phyloP scores from a whole-genome alignment of 1,140 invertebrate species.

The Cotesia vestalis region DNA sequence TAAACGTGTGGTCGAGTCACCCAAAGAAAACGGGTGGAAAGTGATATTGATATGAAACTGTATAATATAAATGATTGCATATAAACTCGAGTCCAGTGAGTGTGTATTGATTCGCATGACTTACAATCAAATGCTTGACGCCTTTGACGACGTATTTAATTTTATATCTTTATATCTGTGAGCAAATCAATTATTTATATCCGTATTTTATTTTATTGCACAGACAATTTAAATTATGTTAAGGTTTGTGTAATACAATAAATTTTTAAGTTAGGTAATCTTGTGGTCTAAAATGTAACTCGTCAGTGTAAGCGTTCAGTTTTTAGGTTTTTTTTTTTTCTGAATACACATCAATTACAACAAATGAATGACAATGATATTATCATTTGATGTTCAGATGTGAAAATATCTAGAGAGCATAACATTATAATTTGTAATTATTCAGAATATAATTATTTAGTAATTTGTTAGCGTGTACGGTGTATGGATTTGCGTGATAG shows the following conservation, averaged over 20 bases:
- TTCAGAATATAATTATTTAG: constrained; percentile 31
- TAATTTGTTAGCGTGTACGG: constrained; percentile 26
- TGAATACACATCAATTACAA: too few species aligned
- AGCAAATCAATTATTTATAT: not conserved
- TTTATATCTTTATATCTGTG: not conserved
- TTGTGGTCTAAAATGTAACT: too few species aligned
- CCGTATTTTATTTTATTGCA: too few species aligned
- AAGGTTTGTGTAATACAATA: not conserved
- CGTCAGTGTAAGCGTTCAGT: too few species aligned
- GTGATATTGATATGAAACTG: constrained; percentile 21
- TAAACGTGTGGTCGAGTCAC: constrained; percentile 16
- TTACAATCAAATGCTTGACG: constrained; percentile 20
- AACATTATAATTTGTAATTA: not conserved
- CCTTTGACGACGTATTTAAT: constrained; percentile 21
- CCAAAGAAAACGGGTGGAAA: constrained; percentile 30
- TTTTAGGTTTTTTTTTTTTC: too few species aligned
- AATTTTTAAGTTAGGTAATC: too few species aligned
- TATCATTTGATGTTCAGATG: too few species aligned
- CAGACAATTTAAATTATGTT: not conserved
- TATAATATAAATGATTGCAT: constrained; percentile 26
- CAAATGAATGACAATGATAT: too few species aligned
- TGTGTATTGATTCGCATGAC: constrained; percentile 23
- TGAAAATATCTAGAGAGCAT: too few species aligned
- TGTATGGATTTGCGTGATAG: constrained; percentile 11
- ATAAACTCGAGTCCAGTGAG: constrained; percentile 20